Conservation (phyloP, 92 coral and sea anemone species). For the Nematostella vectensis region DNA sequence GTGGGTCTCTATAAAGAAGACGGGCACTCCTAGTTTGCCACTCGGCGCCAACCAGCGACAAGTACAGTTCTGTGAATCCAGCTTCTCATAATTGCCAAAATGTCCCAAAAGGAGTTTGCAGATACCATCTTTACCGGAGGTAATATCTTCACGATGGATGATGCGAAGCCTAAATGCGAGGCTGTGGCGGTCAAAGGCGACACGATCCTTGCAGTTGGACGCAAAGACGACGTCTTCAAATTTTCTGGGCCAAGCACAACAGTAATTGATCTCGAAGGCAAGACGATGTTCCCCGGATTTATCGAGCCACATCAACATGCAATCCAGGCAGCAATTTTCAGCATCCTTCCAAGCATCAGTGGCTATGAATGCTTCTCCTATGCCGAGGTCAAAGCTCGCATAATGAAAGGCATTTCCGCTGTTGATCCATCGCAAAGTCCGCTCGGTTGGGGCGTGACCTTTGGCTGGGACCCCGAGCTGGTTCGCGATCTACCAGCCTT, state of each 20-base stretch:
- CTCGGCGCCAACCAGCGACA: no score
- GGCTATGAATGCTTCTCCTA: constrained; percentile 19
- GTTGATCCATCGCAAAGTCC: not conserved
- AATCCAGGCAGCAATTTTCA: not conserved
- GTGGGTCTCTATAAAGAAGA: no score
- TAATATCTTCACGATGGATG: constrained; percentile 52
- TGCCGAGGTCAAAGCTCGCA: constrained; percentile 20
- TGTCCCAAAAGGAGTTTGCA: constrained; percentile 12
- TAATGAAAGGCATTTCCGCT: constrained; percentile 1
- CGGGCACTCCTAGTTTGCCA: no score
- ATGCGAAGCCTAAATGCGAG: constrained; percentile 24
- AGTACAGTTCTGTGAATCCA: no score
- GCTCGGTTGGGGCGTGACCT: constrained; percentile 30
- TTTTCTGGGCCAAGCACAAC: constrained; percentile 9
- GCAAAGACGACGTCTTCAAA: constrained; percentile 13
- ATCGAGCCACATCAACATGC: constrained; percentile 55
- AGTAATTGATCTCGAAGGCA: constrained; percentile 18
- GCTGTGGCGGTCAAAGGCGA: constrained; percentile 45
- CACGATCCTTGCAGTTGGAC: constrained; percentile 29
- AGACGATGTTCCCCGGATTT: constrained; percentile 52
- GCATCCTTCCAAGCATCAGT: constrained; percentile 2
- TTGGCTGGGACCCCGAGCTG: constrained; percentile 60
- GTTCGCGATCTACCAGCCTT: constrained; percentile 32
- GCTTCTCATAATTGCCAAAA: no score
- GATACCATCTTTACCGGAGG: constrained; percentile 41